Conservation (phyloP, 2,113 vertebrate genomes). For the Kryptolebias marmoratus region DNA sequence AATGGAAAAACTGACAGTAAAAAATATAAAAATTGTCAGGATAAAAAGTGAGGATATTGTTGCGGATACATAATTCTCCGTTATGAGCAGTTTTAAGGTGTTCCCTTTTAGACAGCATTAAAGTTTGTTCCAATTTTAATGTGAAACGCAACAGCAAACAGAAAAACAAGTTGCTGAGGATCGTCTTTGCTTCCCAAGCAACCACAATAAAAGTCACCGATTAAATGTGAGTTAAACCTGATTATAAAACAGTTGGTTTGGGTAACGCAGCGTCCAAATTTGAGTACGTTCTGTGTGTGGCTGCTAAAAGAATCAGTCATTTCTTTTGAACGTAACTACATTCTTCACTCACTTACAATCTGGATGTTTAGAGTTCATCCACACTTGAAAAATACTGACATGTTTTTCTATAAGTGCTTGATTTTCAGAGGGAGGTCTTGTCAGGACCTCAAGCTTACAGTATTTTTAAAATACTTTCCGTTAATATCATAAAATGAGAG, state of each 20-base stretch:
- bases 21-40: slow-evolving; percentile 78
- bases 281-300: slow-evolving; percentile 27
- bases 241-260: slow-evolving; percentile 70
- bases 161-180: slow-evolving; percentile 38
- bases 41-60: slow-evolving; percentile 77
- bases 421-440: slow-evolving; percentile 35
- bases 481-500: slow-evolving; percentile 21
- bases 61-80: slow-evolving; percentile 67
- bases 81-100: slow-evolving; percentile 68
- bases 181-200: slow-evolving; percentile 42
- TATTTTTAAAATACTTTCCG: slow-evolving; percentile 49
- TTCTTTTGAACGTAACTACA: slow-evolving; percentile 48
- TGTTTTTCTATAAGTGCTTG: slow-evolving; percentile 51
- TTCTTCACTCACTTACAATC: slow-evolving; percentile 54
- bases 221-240: slow-evolving; percentile 20
- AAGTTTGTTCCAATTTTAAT: slow-evolving; percentile 55
- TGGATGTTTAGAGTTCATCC: slow-evolving; percentile 39
- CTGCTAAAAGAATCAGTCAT: slow-evolving; percentile 32
- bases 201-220: slow-evolving; percentile 47
- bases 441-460: slow-evolving; percentile 50
- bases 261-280: slow-evolving; percentile 47
- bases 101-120: slow-evolving; percentile 62
- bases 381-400: slow-evolving; percentile 24
- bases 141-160: slow-evolving; percentile 46
- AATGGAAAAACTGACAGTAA: slow-evolving; percentile 67